Percentiles rank a stretch among this genome's conserved stretches.
Evolutionary conservation across 2,797 vertebrate genomes (phyloP).

Genomic region (Eulemur coronatus): DNA sequence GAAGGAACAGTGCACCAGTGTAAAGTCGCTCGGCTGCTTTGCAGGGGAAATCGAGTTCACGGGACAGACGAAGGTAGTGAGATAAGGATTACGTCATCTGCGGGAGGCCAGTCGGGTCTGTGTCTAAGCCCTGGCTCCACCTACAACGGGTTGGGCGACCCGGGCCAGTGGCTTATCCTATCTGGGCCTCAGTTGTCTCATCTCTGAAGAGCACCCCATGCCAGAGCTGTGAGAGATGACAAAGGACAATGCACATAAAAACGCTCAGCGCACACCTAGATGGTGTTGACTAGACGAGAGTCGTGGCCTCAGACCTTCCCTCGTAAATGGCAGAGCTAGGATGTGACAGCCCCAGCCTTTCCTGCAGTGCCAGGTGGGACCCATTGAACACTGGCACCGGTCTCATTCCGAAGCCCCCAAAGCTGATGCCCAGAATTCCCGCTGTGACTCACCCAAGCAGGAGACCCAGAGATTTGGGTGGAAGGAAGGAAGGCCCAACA

Average conservation of each 20-base stretch:
- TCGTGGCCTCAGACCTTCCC: neutral
- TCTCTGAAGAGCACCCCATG: neutral
- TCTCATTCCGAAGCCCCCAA: neutral
- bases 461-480: neutral
- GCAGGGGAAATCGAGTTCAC: neutral
- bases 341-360: neutral
- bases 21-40: neutral
- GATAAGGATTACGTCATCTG: neutral
- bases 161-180: neutral
- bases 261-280: rapidly evolving
- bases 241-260: neutral
- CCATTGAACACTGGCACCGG: neutral
- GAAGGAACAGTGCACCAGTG: rapidly evolving
- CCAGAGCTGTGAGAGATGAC: neutral
- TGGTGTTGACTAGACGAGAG: rapidly evolving
- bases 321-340: no score
- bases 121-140: neutral
- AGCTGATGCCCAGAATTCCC: neutral
- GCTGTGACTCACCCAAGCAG: neutral
- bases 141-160: neutral
- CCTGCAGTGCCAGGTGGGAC: neutral
- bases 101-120: neutral
- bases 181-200: neutral
- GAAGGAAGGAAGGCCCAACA: neutral
- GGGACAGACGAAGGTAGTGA: rapidly evolving